phyloP scores from a whole-genome alignment of 2,797 vertebrate genomes.

The Micropoecilia bifurca region DNA sequence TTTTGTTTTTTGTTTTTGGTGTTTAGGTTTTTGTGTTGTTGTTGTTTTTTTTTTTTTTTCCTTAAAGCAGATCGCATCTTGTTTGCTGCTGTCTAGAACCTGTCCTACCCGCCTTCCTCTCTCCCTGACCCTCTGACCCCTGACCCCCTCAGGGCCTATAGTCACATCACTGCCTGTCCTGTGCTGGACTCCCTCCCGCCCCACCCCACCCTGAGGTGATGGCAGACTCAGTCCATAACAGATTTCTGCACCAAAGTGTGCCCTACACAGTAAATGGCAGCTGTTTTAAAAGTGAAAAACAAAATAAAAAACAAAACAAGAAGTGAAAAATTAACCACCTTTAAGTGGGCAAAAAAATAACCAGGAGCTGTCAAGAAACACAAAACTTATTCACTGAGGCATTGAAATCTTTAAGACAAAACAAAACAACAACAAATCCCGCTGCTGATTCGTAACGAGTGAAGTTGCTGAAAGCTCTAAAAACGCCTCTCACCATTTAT shows the following conservation, averaged over 20 bases:
- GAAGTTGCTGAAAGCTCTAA: conserved; percentile 65
- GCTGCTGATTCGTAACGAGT: conserved; percentile 66
- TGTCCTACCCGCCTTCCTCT: conserved; percentile 55
- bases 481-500: conserved; percentile 60
- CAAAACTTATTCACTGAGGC: conserved; percentile 45
- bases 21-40: conserved; percentile 26
- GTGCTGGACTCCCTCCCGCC: conserved; percentile 49
- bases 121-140: conserved; percentile 1
- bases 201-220: conserved; percentile 47
- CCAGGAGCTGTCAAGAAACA: conserved; percentile 45
- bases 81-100: conserved; percentile 66
- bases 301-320: not conserved
- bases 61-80: conserved; percentile 53
- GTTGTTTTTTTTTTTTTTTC: conserved; percentile 15
- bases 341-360: conserved; percentile 23
- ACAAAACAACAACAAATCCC: conserved; percentile 34
- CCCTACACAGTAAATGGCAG: conserved; percentile 70
- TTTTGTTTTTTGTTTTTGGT: conserved; percentile 12
- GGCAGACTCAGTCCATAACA: conserved; percentile 44
- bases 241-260: conserved; percentile 68
- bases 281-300: conserved; percentile 41
- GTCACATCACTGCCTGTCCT: conserved; percentile 79
- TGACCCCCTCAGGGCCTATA: conserved; percentile 74
- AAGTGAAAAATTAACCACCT: conserved; percentile 5
- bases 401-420: conserved; percentile 23